Evolutionary conservation across 2,888 invertebrate genomes (phyloP), one percentile per base, ranked within the genome.

Genomic region (Nemotelus pantherinus): DNA sequence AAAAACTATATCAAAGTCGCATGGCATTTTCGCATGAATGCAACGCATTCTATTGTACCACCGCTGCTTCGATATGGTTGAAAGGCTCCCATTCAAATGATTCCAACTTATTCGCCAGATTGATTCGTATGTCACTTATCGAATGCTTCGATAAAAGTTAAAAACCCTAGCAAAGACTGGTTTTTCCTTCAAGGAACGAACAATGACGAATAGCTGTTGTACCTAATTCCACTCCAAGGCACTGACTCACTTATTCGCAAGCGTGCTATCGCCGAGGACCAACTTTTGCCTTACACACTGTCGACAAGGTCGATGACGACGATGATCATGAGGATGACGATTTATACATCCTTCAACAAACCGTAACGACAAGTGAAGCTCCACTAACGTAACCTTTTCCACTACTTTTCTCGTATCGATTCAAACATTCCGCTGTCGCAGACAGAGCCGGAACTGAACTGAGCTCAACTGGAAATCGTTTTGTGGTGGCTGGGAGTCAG

Each of bases 51-150:
- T 25, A 25, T 25, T 25, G 25, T 25, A 25, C 25, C 25, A 1
- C 25, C 25, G 1, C 25, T 25, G 25, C 25, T 25, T 25, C 25
- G 25, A 25, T n/a, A 25, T 25, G 0, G 25, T 25, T 25, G 25
- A 25, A 25, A 25, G 25, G 25, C 25, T 25, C 25, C 25, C 25
- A 25, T 25, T 25, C 25, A 25, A 25, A 25, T 1, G 25, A 25
- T 25, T 25, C 25, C 25, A 25, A 70, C 47, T 47, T 76, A 67
- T 76, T 58, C 58, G 44, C 70, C 63, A 77, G 77, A 79, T 79
- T 79, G 79, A 77, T 79, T 77, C 79, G 77, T 79, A 77, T 79
- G 77, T 79, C 77, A 79, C 76, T 79, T 77, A 79, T 77, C 74
- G 77, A 65, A 79, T 79, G 79, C 79, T 76, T 77, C 77, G 55